Base-by-base conservation (phyloP, 2,888 invertebrate genomes). In the Diplolepis rosae region DNA sequence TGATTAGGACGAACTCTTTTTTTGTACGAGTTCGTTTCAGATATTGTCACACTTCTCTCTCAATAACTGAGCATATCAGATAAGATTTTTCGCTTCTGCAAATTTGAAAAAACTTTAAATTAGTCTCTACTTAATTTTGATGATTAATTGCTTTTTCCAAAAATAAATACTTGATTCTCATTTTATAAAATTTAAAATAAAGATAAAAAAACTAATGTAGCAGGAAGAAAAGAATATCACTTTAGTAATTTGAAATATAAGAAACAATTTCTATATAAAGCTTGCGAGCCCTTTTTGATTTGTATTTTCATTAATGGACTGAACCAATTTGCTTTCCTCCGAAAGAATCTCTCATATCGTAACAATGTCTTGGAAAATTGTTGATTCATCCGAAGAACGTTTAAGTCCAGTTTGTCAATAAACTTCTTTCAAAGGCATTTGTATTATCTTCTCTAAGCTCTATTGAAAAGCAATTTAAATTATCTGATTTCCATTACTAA, bases 311-410 rank as follows among this genome's bases (percentile, higher is more conserved):
- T 18, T 54, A 32, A 54, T 15, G 9, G 30, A 32, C 32, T 54
- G 11, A 22, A n/a, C 18, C 11, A 54, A 54, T 30, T 30, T 11
- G 27, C 51, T 27, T 54, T 7, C 56, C 5, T 35, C 35, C 32
- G 5, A 7, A 18, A 45, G n/a, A 5, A n/a, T 45, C n/a, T 56
- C 7, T 22, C 18, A 56, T 56, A 22, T 71, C 66, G 69, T 71
- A 54, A 65, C 70, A 73, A 69, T 51, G 68, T 68, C 68, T 68
- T 66, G 71, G 75, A 70, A 75, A 75, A 75, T 73, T 73, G 75
- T 68, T 71, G 69, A 71, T 69, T 69, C 66, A 69, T 50, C 71
- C 56, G 35, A 48, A 45, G 52, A 56, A 71, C 61, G 48, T 69
- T 69, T 18, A 67, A 39, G 66, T 70, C 54, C 68, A 51, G 51